Base-by-base conservation (phyloP, 1,140 invertebrate species). In the roundworm (Caenorhabditis elegans) region DNA sequence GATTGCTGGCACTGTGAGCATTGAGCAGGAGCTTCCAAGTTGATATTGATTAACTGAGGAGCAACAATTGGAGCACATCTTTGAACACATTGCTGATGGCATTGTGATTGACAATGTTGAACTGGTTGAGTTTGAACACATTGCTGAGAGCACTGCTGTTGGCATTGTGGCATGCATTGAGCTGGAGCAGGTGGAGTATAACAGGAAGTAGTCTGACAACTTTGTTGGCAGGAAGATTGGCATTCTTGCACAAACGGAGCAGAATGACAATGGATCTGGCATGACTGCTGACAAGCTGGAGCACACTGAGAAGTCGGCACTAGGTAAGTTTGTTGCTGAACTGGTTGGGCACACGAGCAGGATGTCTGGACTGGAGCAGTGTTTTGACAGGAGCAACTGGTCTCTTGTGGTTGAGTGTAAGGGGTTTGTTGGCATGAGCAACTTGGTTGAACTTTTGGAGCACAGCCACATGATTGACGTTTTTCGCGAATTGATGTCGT, bases 291-390 rank as follows among this genome's bases (percentile, higher is more conserved):
- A 51, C 78, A 79, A 53, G 78, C 76, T 60, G 80, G 65, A 24
- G 31, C n/a, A n/a, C 82, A 83, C 49, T 83, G 82, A 26, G 51
- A 79, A 48, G 76, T 79, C 39, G 79, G 76, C n/a, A 51, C 47
- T 26, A 48, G 80, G 60, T 70, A 70, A n/a, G 60, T 39, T 70
- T 70, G 17, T 31, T 70, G 60, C 22, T 70, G 15, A 3, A 70
- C 60, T 6, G 60, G 60, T n/a, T 70, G 60, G 8, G 60, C 60
- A 43, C 60, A 70, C 0, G 60, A 70, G 60, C 60, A 70, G 3
- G 31, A 39, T 22, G 36, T 70, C n/a, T 70, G 60, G n/a, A 70
- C 34, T 70, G 60, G 60, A 70, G 60, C 34, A 13, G 19, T 70
- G 60, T 70, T 70, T 34, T 70, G 60, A 70, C 60, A 70, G 60